These are phyloP conservation scores for Phalloptychus januarius DNA, from an alignment of 2,797 vertebrate species.

Conservation along the genomic window DNA sequence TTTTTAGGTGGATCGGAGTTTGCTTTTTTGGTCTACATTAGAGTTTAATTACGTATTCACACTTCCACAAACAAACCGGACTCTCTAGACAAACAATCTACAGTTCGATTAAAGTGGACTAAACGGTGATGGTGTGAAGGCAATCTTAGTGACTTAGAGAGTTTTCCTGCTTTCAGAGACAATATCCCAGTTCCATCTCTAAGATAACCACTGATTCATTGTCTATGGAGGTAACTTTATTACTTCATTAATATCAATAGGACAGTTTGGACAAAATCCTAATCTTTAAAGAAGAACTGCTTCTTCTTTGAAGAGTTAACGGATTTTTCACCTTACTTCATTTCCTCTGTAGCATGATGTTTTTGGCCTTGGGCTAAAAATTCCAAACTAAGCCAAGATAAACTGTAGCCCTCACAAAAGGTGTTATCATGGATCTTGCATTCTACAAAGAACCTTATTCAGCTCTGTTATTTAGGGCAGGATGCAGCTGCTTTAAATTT, in stretches of 20 bases:
- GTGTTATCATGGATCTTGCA: neutral
- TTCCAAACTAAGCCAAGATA: constrained; percentile 1
- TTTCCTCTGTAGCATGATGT: neutral
- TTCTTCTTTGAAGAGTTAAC: neutral
- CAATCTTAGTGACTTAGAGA: neutral
- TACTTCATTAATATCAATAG: neutral
- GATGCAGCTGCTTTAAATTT: constrained; percentile 43
- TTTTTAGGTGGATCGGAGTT: too few relatives aligned
- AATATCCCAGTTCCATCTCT: neutral
- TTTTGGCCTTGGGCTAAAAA: neutral
- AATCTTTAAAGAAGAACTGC: neutral
- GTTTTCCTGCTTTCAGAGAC: neutral
- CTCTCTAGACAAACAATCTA: too few relatives aligned
- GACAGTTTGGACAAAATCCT: neutral
- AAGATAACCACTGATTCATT: neutral
- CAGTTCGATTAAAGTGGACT: too few relatives aligned
- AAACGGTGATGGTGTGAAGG: too few relatives aligned
- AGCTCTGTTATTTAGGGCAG: constrained; percentile 32
- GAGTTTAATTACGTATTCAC: too few relatives aligned
- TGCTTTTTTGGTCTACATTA: too few relatives aligned
- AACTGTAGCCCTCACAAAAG: neutral
- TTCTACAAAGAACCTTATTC: neutral
- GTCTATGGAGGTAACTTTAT: neutral
- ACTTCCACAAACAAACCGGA: too few relatives aligned
- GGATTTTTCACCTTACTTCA: neutral